These are phyloP conservation scores for Timema cristinae DNA, from an alignment of 2,888 invertebrate genomes.

Conservation along the genomic window DNA sequence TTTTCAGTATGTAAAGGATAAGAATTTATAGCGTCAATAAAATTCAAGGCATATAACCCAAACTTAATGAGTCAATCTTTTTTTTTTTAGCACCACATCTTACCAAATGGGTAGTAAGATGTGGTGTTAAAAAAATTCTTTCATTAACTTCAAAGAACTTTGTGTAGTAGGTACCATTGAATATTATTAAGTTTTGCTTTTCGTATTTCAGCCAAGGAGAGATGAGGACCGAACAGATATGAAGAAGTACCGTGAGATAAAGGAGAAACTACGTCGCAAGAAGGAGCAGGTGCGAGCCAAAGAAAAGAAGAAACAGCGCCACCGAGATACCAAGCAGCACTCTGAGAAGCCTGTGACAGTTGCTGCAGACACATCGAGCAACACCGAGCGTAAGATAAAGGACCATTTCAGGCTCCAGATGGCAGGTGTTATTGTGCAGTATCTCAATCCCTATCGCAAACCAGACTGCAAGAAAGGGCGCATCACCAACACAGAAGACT, in stretches of 20 bases:
- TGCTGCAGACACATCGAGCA: constrained; percentile 50
- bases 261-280: constrained; percentile 65
- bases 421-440: constrained; percentile 73
- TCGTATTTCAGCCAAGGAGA: constrained; percentile 62
- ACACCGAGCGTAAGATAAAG: constrained; percentile 67
- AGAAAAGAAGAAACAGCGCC: constrained; percentile 21
- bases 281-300: constrained; percentile 47
- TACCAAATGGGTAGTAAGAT: too few species aligned
- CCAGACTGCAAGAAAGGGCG: constrained; percentile 78
- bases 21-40: too few species aligned
- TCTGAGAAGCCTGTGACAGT: constrained; percentile 43
- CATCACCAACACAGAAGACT: constrained; percentile 86
- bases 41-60: too few species aligned
- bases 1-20: too few species aligned
- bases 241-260: constrained; percentile 72
- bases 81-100: too few species aligned
- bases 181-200: neutral
- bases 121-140: too few species aligned
- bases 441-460: constrained; percentile 83
- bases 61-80: too few species aligned
- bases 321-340: constrained; percentile 23
- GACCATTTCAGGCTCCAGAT: constrained; percentile 74
- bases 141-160: too few species aligned
- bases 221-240: constrained; percentile 74
- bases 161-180: too few species aligned